Evolutionary conservation across 2,888 invertebrate genomes (phyloP), one percentile per base, ranked within the genome.

Genomic region (Cryptosula pallasiana): DNA sequence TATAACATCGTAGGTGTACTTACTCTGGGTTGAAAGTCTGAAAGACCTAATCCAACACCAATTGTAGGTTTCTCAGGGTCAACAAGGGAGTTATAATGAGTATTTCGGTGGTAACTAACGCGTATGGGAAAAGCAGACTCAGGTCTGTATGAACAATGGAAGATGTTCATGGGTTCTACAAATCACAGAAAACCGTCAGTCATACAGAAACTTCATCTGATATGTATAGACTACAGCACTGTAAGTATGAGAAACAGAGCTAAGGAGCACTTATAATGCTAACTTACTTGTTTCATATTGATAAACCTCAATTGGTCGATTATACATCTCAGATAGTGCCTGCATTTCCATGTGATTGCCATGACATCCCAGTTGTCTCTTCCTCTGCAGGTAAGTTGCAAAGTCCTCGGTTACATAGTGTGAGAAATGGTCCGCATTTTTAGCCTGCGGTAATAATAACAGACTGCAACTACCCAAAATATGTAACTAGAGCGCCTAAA

Each of bases 331-430:
- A 72, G 92, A 91, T 88, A 94, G 90, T 29, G 94, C 93, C 84
- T 94, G 93, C 82, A 94, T 92, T 86, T 94, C 94, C 77, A 93
- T 89, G 82, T 94, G 93, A 86, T 94, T 94, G 69, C 94, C 94
- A 84, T 94, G 94, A 34, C 91, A 91, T 81, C 90, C 89, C 79
- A 90, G 90, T 78, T 89, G 88, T 29, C 92, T 88, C 84, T 94
- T 94, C 55, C 94, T 88, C 78, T 89, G 89, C 32, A 94, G 89
- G 81, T 94, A 94, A 55, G 89, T 90, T 74, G 89, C 90, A 80
- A 94, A 93, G 84, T 94, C 92, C 84, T 94, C 94, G 0, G 94
- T 94, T 57, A 94, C 90, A 86, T 93, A 94, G 78, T 92, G 92
- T 29, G 91, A 90, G 83, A 91, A 94, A 81, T 92, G 92, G 82